Conservation (phyloP, 2,888 invertebrate genomes). For the Ochlodes sylvanus region DNA sequence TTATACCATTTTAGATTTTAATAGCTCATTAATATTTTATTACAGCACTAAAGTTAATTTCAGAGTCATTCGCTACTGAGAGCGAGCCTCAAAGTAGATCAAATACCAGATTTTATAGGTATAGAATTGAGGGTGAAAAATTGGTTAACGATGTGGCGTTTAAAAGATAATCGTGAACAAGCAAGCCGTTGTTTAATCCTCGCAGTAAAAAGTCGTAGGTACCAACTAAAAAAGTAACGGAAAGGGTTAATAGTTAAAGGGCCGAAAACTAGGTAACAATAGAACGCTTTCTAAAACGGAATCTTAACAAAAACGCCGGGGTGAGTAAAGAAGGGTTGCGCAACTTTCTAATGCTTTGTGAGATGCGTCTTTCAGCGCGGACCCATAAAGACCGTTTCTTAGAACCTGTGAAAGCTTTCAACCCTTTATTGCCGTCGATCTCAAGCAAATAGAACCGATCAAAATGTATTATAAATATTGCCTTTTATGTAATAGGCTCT, state of each 20-base stretch:
- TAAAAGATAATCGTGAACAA: constrained; percentile 40
- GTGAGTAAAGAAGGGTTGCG: constrained; percentile 80
- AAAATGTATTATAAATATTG: background rate
- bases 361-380: constrained; percentile 67
- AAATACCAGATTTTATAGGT: constrained; percentile 56
- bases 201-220: constrained; percentile 58
- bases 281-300: constrained; percentile 70
- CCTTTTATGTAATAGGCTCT: background rate
- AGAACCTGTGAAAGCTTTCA: constrained; percentile 79
- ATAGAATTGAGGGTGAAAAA: constrained; percentile 41
- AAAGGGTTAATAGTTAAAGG: constrained; percentile 79
- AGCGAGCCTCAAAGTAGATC: constrained; percentile 67
- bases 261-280: constrained; percentile 65
- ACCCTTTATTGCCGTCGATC: constrained; percentile 53
- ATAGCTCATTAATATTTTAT: constrained; percentile 83
- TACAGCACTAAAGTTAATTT: constrained; percentile 79
- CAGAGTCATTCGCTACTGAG: constrained; percentile 79
- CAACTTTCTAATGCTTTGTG: constrained; percentile 84
- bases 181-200: constrained; percentile 48
- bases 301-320: constrained; percentile 67
- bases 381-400: constrained; percentile 61
- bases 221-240: constrained; percentile 73
- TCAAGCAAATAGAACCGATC: background rate
- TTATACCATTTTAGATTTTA: constrained; percentile 82
- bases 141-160: constrained; percentile 40